Evolutionary conservation across 2,113 vertebrate genomes (phyloP).

Genomic region (Aptenodytes forsteri): DNA sequence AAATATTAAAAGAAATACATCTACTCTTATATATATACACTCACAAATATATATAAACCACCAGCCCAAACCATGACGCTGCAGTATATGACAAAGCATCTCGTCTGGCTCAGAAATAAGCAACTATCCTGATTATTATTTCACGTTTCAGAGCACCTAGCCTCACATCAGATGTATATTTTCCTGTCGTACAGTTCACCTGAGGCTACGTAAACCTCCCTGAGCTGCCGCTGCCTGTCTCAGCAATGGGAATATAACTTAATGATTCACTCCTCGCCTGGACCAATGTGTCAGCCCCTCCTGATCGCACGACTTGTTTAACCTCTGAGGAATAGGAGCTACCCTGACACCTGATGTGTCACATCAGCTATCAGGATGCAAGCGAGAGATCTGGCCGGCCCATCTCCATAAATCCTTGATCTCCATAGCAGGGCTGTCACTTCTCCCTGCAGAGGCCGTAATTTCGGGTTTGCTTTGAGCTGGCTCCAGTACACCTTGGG

Average conservation of each 20-base stretch:
- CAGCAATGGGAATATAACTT: slow-evolving; percentile 44
- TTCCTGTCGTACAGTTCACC: slow-evolving; percentile 48
- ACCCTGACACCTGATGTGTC: slow-evolving; percentile 48
- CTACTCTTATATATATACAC: too few species aligned
- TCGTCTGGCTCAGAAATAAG: neutral
- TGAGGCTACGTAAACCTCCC: slow-evolving; percentile 12
- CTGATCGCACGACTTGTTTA: slow-evolving; percentile 5
- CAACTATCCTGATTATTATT: neutral
- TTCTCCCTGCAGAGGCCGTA: slow-evolving; percentile 30
- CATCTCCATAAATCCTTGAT: slow-evolving; percentile 60
- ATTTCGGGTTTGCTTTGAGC: slow-evolving; percentile 41
- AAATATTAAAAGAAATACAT: neutral
- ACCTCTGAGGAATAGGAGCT: slow-evolving; percentile 53
- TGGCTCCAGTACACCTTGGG: neutral
- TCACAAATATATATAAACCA: neutral
- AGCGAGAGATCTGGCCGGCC: slow-evolving; percentile 24
- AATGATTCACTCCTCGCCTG: slow-evolving; percentile 35
- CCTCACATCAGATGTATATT: slow-evolving; percentile 3
- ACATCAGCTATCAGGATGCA: slow-evolving; percentile 59
- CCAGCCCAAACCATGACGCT: neutral
- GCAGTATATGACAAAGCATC: neutral
- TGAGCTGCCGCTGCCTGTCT: slow-evolving; percentile 56
- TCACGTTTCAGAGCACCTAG: slow-evolving; percentile 24
- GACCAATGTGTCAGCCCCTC: slow-evolving; percentile 51
- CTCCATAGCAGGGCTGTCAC: slow-evolving; percentile 37